Conservation (phyloP, 2,888 invertebrate genomes). For the Biston betularia region DNA sequence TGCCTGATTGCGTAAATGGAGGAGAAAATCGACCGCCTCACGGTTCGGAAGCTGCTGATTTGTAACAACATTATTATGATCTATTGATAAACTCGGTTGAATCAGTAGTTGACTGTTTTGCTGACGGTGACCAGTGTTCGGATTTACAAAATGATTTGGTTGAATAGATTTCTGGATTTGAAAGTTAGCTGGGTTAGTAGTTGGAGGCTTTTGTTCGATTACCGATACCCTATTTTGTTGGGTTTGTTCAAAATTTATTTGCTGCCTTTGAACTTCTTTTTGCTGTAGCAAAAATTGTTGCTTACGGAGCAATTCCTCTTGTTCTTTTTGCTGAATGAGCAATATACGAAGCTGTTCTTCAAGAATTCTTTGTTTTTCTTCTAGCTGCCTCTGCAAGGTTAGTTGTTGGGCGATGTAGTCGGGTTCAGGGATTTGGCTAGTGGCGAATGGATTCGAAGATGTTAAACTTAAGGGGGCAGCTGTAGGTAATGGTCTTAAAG, state of each 20-base stretch:
- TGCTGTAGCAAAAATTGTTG: constrained; percentile 87
- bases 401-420: constrained; percentile 74
- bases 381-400: constrained; percentile 79
- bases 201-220: constrained; percentile 57
- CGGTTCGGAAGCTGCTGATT: constrained; percentile 86
- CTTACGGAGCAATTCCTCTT: constrained; percentile 88
- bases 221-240: constrained; percentile 62
- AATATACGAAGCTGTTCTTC: constrained; percentile 90
- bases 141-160: constrained; percentile 63
- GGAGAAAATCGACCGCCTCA: constrained; percentile 84
- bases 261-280: constrained; percentile 67
- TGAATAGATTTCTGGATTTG: constrained; percentile 66
- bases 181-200: constrained; percentile 66
- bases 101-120: constrained; percentile 76
- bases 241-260: constrained; percentile 36
- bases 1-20: constrained; percentile 77
- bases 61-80: constrained; percentile 63
- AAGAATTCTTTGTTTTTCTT: constrained; percentile 89
- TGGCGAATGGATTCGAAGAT: constrained; percentile 47
- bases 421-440: constrained; percentile 49
- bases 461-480: constrained; percentile 54
- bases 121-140: constrained; percentile 58
- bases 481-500: constrained; percentile 53
- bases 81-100: constrained; percentile 79
- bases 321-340: constrained; percentile 89